Percentiles rank a stretch among this genome's conserved stretches.
Evolutionary conservation across 1,140 invertebrate species (phyloP).

Genomic region (Leptopilina boulardi): DNA sequence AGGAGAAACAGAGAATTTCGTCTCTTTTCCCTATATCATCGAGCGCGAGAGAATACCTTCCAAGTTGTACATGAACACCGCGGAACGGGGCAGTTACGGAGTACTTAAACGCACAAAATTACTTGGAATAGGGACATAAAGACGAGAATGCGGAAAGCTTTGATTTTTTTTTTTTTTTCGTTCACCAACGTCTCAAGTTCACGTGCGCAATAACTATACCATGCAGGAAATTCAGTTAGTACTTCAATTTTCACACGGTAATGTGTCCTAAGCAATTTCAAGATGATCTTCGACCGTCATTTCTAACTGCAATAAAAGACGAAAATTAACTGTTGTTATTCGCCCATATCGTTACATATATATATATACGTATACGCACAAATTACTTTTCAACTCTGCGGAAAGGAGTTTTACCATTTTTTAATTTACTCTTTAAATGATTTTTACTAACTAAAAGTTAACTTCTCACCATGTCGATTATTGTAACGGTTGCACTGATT

Average conservation of each 20-base stretch:
- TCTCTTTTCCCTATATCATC: slow-evolving; percentile 24
- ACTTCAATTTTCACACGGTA: slow-evolving; percentile 31
- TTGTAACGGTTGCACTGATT: not conserved
- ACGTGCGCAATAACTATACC: slow-evolving; percentile 24
- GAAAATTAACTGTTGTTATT: slow-evolving; percentile 29
- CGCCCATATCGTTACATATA: slow-evolving; percentile 10
- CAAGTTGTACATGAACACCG: slow-evolving; percentile 6
- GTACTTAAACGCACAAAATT: slow-evolving; percentile 31
- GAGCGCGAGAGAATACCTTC: not conserved
- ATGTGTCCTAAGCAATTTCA: slow-evolving; percentile 31
- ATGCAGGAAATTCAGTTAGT: slow-evolving; percentile 24
- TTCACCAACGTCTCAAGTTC: slow-evolving; percentile 18
- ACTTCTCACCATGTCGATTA: not conserved
- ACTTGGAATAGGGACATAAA: slow-evolving; percentile 31
- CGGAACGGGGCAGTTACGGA: slow-evolving; percentile 17
- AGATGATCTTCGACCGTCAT: slow-evolving; percentile 27
- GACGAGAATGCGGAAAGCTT: slow-evolving; percentile 24
- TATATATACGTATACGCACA: not conserved
- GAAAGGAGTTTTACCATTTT: not conserved
- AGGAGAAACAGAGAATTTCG: slow-evolving; percentile 3
- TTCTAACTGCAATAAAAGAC: slow-evolving; percentile 26
- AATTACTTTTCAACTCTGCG: not conserved
- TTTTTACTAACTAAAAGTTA: not conserved
- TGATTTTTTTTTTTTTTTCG: slow-evolving; percentile 20
- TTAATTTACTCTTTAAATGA: not conserved